Conservation (phyloP, 2,888 invertebrate species). For the Xestia rhomboidea region DNA sequence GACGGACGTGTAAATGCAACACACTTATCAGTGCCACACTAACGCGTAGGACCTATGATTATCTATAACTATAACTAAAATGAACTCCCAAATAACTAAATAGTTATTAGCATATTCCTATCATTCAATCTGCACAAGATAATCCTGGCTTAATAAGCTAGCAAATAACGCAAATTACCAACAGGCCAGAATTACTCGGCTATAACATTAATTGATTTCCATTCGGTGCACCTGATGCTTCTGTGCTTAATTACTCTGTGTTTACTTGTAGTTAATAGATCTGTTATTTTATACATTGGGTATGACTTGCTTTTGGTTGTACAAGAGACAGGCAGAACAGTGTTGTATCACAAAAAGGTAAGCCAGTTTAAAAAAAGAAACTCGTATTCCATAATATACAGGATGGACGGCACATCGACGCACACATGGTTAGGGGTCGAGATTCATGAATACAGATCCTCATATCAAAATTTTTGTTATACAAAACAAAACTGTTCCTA, state of each 20-base stretch:
- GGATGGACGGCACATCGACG: too few species aligned
- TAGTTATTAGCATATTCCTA: conserved; percentile 23
- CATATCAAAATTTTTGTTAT: background rate
- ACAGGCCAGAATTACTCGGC: conserved; percentile 65
- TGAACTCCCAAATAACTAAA: background rate
- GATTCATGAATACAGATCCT: background rate
- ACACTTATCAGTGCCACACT: background rate
- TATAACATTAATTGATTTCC: conserved; percentile 87
- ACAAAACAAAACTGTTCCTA: too few species aligned
- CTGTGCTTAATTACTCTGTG: conserved; percentile 59
- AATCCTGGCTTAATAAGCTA: conserved; percentile 75
- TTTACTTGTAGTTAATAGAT: conserved; percentile 50
- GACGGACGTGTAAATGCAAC: background rate
- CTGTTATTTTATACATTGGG: conserved; percentile 26
- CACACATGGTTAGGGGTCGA: background rate
- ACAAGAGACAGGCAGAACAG: background rate
- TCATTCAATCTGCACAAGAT: conserved; percentile 59
- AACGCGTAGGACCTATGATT: too few species aligned
- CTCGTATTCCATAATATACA: too few species aligned
- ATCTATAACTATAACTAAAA: background rate
- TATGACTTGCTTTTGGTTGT: background rate
- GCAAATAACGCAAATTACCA: conserved; percentile 76
- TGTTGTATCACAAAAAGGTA: background rate
- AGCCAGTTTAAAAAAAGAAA: background rate
- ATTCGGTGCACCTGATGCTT: conserved; percentile 82